These are phyloP conservation scores for Zhengitettix transpicula DNA, from an alignment of 2,888 invertebrate species.

Conservation along the genomic window DNA sequence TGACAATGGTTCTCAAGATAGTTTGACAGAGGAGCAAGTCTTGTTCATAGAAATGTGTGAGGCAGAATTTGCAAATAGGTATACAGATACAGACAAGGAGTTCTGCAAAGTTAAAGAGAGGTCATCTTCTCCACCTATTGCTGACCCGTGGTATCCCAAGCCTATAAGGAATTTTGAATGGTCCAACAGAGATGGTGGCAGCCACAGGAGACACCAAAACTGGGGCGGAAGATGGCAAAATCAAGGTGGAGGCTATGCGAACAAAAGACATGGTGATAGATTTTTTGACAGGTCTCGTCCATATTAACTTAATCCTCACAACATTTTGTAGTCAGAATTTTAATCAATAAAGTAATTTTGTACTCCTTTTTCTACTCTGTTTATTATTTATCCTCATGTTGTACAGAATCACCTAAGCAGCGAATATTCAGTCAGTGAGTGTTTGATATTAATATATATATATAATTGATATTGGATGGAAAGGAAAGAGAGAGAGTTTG, in stretches of 20 bases:
- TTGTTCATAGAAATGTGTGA: conserved; percentile 27
- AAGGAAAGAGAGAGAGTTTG: no score
- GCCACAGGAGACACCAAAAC: not conserved
- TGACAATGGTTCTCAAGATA: not conserved
- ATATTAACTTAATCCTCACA: not conserved
- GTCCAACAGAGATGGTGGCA: not conserved
- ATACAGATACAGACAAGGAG: conserved; percentile 25
- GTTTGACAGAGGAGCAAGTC: conserved; percentile 23
- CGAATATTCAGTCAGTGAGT: no score
- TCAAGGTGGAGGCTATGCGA: not conserved
- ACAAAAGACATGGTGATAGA: not conserved
- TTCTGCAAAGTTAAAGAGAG: conserved; percentile 23
- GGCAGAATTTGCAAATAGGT: conserved; percentile 26
- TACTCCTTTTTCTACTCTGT: no score
- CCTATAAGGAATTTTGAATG: conserved; percentile 11
- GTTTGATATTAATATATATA: no score
- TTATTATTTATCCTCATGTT: no score
- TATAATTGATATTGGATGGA: no score
- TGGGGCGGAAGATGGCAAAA: not conserved
- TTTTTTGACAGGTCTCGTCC: not conserved
- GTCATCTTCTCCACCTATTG: conserved; percentile 26
- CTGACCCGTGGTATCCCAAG: conserved; percentile 24
- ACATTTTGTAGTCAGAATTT: not conserved
- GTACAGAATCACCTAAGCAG: no score
- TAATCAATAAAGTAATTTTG: no score